Conservation (phyloP, 2,888 invertebrate genomes). For the Ectobius pallidus region DNA sequence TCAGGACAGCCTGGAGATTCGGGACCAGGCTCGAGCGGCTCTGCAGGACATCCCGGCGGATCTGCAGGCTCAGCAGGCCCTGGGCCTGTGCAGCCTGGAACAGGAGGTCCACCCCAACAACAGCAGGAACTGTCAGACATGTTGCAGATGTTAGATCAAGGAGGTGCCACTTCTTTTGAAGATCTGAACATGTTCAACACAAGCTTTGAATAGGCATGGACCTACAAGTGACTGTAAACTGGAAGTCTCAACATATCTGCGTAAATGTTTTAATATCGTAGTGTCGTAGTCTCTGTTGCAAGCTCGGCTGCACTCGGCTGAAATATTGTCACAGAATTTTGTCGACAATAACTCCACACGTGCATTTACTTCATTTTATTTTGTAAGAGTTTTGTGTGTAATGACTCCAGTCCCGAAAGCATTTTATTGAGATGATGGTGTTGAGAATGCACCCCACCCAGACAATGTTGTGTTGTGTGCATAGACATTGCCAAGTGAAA, state of each 20-base stretch:
- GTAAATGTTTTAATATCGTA: constrained; percentile 19
- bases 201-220: constrained; percentile 67
- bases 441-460: no score
- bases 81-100: constrained; percentile 53
- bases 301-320: neutral
- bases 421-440: no score
- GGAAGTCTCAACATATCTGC: constrained; percentile 1
- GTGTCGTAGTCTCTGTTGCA: constrained; percentile 7
- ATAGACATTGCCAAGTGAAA: no score
- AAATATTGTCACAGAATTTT: no score
- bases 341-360: no score
- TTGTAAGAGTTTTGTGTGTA: no score
- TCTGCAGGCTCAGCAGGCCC: constrained; percentile 52
- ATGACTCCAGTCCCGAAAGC: no score
- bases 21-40: constrained; percentile 57
- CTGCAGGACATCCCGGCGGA: constrained; percentile 47
- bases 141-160: constrained; percentile 90
- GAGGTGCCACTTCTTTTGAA: constrained; percentile 79
- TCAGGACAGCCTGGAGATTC: constrained; percentile 57
- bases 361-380: no score
- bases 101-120: constrained; percentile 53
- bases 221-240: neutral
- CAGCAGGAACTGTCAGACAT: constrained; percentile 88
- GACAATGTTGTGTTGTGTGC: no score
- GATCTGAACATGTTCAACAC: constrained; percentile 92